Conservation (phyloP, 2,797 vertebrate genomes). For the Danio tinwini region DNA sequence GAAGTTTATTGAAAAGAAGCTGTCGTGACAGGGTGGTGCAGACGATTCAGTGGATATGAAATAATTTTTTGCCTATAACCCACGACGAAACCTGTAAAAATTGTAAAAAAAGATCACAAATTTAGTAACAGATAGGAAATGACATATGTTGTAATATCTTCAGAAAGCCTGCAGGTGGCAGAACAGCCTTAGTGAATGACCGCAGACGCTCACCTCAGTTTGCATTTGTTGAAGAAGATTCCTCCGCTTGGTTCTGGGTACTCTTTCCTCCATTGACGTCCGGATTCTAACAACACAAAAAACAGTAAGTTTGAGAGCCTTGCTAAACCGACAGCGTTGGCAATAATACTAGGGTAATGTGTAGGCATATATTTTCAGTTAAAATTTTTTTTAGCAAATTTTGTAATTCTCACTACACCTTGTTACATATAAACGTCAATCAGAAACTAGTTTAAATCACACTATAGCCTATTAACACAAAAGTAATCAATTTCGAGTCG, state of each 20-base stretch:
- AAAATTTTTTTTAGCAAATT: background rate
- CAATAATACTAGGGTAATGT: background rate
- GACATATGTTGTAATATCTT: background rate
- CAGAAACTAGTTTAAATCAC: background rate
- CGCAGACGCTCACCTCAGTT: conserved; percentile 71
- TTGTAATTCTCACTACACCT: background rate
- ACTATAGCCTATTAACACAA: background rate
- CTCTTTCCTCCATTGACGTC: conserved; percentile 73
- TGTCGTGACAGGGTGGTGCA: conserved; percentile 51
- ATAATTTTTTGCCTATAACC: conserved; percentile 66
- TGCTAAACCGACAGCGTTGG: background rate
- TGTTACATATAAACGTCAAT: background rate
- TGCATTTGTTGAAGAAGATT: conserved; percentile 82
- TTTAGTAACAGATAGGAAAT: background rate
- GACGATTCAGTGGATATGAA: conserved; percentile 38
- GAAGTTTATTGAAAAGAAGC: conserved; percentile 57
- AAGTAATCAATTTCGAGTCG: background rate
- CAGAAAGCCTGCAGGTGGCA: conserved; percentile 17
- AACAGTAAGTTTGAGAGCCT: conserved; percentile 39
- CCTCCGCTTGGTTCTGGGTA: conserved; percentile 73
- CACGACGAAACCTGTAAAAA: conserved; percentile 80
- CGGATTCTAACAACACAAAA: conserved; percentile 70
- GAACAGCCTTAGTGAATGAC: background rate
- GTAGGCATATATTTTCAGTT: background rate
- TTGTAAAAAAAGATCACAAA: background rate